These are phyloP conservation scores for Melanerpes aurifrons DNA, from an alignment of 2,113 vertebrate genomes.

Conservation along the genomic window DNA sequence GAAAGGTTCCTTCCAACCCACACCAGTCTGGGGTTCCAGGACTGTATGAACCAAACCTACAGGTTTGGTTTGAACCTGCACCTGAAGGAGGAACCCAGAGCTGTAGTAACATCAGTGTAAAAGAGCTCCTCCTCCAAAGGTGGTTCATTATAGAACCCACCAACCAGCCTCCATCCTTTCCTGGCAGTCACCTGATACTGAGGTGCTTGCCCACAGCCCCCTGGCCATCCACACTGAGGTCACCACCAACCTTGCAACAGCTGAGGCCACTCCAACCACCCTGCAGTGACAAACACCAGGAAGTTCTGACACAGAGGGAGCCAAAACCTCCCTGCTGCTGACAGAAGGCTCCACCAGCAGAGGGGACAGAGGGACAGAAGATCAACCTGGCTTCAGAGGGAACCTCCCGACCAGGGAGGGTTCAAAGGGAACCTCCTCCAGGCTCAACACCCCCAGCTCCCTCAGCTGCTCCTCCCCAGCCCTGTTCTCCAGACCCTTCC, in stretches of 20 bases:
- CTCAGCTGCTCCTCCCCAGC: no score
- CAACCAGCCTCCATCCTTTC: background rate
- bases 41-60: background rate
- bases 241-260: rapidly evolving
- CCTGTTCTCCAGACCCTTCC: no score
- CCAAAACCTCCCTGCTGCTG: background rate
- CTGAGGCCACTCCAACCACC: background rate
- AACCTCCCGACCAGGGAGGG: background rate
- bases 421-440: background rate
- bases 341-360: background rate
- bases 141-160: background rate
- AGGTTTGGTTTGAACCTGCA: no score
- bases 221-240: rapidly evolving
- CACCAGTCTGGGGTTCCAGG: no score
- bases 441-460: no score
- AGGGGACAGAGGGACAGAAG: background rate
- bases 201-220: rapidly evolving
- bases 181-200: rapidly evolving
- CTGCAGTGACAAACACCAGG: background rate
- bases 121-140: background rate
- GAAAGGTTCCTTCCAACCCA: no score
- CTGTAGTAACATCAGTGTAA: background rate
- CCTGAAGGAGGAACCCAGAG: background rate
- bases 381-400: background rate
- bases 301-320: background rate